Base-by-base conservation (phyloP, 2,888 invertebrate species). In the Drosophila affinis region DNA sequence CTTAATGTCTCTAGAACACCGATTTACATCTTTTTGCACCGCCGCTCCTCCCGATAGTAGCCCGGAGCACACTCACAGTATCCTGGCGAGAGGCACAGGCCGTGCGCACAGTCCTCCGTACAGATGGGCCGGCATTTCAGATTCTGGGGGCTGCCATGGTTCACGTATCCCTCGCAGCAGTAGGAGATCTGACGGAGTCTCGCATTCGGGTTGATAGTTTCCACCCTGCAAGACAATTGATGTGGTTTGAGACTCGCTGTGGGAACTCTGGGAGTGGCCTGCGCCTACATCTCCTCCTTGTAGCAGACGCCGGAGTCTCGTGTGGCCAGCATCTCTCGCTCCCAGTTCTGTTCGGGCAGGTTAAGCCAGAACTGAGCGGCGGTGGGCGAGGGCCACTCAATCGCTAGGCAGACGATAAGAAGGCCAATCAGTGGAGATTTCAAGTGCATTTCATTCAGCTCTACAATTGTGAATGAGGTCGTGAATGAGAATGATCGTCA, bases 111-210 rank as follows among this genome's bases (percentile, higher is more conserved):
- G 3, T 92, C 91, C 18, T 92, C 90, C 7, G 24, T 45, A 64
- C 94, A 94, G 18, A 91, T 80, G 2, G 93, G 93, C 53, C 87
- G 87, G 77, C 93, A 93, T 64, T 87, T 93, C 3, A 92, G 79
- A 79, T 92, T 88, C 93, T 93, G 88, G 93, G 76, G 27, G 24
- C 34, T 7, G 93, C 92, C 92, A 82, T 94, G 94, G 12, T 94
- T 93, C 60, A 92, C 91, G 91, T 95, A 96, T 32, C 96, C 96
- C 0, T 93, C 93, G 87, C 96, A 96, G 89, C 96, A 96, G 39
- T 94, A 93, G 55, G 95, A 93, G 77, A 95, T 94, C 61, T 94
- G 93, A 76, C 95, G 95, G 72, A 94, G 92, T 21, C 87, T 79
- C 6, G 87, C 39, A 9, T 83, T 77, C 0, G 91, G 89, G 75